These are phyloP conservation scores for Furcifer pardalis DNA, from an alignment of 2,797 vertebrate species.

Conservation along the genomic window DNA sequence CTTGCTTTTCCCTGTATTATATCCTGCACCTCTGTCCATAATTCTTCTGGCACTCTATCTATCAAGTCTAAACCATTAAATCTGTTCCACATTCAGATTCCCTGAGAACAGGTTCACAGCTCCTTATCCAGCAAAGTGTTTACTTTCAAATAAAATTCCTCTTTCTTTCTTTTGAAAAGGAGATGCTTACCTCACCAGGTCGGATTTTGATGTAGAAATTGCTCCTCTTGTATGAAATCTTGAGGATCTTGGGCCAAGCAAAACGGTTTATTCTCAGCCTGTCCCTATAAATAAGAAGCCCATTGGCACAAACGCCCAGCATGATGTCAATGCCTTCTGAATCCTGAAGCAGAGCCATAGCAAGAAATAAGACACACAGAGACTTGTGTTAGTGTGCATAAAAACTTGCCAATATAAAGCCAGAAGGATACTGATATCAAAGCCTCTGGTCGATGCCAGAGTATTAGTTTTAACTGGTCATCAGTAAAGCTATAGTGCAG, in stretches of 20 bases:
- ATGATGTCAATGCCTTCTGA: conserved; percentile 99
- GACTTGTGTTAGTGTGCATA: neutral
- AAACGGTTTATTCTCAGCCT: conserved; percentile 98
- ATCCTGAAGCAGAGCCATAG: conserved; percentile 78
- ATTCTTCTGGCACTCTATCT: too few species aligned
- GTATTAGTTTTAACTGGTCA: conserved; percentile 4
- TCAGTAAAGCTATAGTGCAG: neutral
- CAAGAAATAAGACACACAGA: conserved; percentile 1
- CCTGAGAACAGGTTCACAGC: neutral
- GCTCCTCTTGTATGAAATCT: conserved; percentile 98
- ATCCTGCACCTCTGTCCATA: too few species aligned
- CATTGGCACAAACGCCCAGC: conserved; percentile 96
- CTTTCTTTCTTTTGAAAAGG: neutral
- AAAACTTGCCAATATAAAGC: neutral
- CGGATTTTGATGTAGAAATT: conserved; percentile 99
- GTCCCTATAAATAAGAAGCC: conserved; percentile 97
- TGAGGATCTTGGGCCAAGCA: conserved; percentile 99
- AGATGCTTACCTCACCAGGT: conserved; percentile 89
- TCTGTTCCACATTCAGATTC: neutral
- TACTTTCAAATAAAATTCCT: neutral
- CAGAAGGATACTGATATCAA: neutral
- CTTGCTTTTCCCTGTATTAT: too few species aligned
- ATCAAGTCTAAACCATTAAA: too few species aligned
- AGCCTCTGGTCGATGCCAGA: neutral
- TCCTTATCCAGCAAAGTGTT: neutral